A percentile compares a stretch with the other conserved stretches of the same genome.
Conservation (phyloP, 2,888 invertebrate genomes). For the Calephelis perditalis region DNA sequence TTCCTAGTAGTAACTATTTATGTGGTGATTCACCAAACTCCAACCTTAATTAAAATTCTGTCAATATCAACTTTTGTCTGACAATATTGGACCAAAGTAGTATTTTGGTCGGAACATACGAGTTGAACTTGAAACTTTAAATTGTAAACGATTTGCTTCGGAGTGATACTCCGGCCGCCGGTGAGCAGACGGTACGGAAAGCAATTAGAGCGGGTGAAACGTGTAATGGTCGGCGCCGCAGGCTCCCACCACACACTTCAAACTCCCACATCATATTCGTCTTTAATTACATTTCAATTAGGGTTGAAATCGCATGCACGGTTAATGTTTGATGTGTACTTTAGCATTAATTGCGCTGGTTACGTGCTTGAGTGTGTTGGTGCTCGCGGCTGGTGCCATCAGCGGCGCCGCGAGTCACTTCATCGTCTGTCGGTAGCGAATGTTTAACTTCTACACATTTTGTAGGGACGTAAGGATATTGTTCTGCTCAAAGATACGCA, state of each 20-base stretch:
- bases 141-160: slow-evolving; percentile 31
- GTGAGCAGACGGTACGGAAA: slow-evolving; percentile 35
- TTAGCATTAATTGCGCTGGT: slow-evolving; percentile 26
- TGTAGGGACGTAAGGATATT: no score
- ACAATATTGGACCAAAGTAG: no score
- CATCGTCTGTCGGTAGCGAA: no score
- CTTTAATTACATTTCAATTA: slow-evolving; percentile 10
- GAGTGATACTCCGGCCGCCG: slow-evolving; percentile 24
- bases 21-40: no score
- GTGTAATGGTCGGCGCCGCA: slow-evolving; percentile 52
- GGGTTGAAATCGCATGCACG: neutral
- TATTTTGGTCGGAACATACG: neutral
- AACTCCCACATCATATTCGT: slow-evolving; percentile 14
- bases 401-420: neutral
- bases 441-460: no score
- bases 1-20: no score
- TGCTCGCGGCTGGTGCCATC: slow-evolving; percentile 23
- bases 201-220: slow-evolving; percentile 54
- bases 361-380: slow-evolving; percentile 26
- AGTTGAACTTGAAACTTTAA: slow-evolving; percentile 23
- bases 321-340: slow-evolving; percentile 12
- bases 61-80: no score
- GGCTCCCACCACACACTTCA: slow-evolving; percentile 23
- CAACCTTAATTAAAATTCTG: no score
- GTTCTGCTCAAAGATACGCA: no score